Conservation (phyloP, 2,797 vertebrate genomes). For the Cuniculus paca region DNA sequence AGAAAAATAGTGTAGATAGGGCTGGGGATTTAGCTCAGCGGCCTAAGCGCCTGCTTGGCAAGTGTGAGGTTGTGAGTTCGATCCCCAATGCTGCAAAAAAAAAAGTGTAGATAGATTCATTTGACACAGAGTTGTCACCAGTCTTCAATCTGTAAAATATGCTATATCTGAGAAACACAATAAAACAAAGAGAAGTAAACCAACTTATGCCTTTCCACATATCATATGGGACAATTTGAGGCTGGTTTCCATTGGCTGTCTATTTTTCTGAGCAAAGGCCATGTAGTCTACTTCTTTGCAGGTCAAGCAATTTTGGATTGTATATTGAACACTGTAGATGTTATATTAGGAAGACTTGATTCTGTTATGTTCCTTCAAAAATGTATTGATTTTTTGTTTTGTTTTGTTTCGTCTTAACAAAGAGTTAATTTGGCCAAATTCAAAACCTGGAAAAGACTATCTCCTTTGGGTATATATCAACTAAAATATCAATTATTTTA, state of each 20-base stretch:
- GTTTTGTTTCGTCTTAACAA: not conserved
- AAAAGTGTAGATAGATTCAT: not conserved
- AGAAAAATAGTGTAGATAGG: not conserved
- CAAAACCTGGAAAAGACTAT: not conserved
- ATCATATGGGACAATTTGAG: not conserved
- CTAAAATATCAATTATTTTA: not conserved
- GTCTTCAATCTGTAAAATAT: not conserved
- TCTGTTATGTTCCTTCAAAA: not conserved
- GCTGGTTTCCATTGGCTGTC: not conserved
- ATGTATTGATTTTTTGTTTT: not conserved
- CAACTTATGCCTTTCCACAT: not conserved
- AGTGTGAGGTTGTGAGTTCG: too few relatives aligned
- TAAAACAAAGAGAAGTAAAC: not conserved
- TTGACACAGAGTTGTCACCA: not conserved
- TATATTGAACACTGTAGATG: not conserved
- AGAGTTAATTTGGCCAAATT: constrained; percentile 16
- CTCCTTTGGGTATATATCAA: not conserved
- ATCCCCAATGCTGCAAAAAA: not conserved
- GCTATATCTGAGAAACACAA: not conserved
- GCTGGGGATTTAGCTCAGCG: too few relatives aligned
- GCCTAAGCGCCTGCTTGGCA: too few relatives aligned
- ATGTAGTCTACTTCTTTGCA: not conserved
- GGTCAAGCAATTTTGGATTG: not conserved
- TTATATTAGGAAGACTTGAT: not conserved
- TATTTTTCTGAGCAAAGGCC: not conserved